Conservation (phyloP, 2,797 vertebrate species). For the Pygocentrus nattereri region DNA sequence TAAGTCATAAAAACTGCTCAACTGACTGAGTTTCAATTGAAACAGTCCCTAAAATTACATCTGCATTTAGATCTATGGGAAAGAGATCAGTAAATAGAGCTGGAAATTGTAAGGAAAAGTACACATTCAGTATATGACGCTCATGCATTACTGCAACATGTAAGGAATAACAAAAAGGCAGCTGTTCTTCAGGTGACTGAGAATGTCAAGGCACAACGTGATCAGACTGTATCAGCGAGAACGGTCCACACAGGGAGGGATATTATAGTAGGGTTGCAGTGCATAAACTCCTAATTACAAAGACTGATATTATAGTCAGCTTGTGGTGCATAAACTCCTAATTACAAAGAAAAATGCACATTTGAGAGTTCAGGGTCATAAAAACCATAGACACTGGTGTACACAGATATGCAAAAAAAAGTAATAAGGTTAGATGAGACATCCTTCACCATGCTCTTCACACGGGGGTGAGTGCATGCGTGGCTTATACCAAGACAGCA, state of each 20-base stretch:
- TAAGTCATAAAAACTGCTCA: background rate
- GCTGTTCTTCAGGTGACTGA: background rate
- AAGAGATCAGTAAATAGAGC: background rate
- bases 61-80: background rate
- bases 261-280: too few relatives aligned
- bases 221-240: background rate
- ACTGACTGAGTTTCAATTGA: background rate
- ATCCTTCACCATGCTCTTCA: background rate
- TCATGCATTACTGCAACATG: background rate
- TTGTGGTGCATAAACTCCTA: too few relatives aligned
- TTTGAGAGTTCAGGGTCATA: background rate
- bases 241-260: too few relatives aligned
- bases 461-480: background rate
- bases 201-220: background rate
- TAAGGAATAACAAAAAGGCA: background rate
- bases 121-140: background rate
- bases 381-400: background rate
- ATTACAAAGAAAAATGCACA: background rate
- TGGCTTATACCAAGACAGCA: too few relatives aligned
- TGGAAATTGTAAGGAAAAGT: background rate
- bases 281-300: too few relatives aligned
- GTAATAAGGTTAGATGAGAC: background rate
- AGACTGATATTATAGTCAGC: too few relatives aligned
- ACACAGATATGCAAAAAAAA: background rate
- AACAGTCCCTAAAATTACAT: too few relatives aligned